These are phyloP conservation scores for Chaetops frenatus DNA, from an alignment of 2,113 vertebrate species.

Conservation along the genomic window DNA sequence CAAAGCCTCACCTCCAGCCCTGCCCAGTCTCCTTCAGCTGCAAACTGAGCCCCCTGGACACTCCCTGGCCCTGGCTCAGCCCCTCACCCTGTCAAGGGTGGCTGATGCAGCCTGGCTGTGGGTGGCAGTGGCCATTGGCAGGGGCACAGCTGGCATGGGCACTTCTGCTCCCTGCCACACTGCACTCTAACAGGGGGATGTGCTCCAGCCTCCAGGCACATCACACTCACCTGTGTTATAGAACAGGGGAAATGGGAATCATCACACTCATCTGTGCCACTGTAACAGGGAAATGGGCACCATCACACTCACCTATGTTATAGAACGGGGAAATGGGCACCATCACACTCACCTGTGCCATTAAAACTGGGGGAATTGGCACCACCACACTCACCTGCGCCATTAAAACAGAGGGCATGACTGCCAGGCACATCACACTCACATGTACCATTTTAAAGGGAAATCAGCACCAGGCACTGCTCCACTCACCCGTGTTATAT, in stretches of 20 bases:
- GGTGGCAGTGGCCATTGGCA: not conserved
- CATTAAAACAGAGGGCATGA: not conserved
- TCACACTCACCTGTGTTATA: not conserved
- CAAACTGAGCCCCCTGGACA: not conserved
- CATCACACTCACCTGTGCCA: not conserved
- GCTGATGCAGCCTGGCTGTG: not conserved
- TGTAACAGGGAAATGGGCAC: no score
- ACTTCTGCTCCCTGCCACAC: fast-evolving
- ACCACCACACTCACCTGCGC: not conserved
- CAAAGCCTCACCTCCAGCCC: not conserved
- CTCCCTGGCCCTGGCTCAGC: not conserved
- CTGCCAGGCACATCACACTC: no score
- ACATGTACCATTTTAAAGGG: no score
- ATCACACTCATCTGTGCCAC: fast-evolving
- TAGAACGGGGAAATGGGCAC: not conserved
- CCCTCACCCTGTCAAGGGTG: fast-evolving
- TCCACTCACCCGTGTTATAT: not conserved
- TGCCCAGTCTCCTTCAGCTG: not conserved
- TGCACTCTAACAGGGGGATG: fast-evolving
- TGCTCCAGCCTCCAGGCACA: not conserved
- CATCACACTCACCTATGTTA: no score
- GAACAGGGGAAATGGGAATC: not conserved
- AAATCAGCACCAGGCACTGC: fast-evolving
- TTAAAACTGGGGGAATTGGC: not conserved
- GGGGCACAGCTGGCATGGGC: fast-evolving